Conservation (phyloP, 1,140 invertebrate species). For the Rhizoglyphus robini region DNA sequence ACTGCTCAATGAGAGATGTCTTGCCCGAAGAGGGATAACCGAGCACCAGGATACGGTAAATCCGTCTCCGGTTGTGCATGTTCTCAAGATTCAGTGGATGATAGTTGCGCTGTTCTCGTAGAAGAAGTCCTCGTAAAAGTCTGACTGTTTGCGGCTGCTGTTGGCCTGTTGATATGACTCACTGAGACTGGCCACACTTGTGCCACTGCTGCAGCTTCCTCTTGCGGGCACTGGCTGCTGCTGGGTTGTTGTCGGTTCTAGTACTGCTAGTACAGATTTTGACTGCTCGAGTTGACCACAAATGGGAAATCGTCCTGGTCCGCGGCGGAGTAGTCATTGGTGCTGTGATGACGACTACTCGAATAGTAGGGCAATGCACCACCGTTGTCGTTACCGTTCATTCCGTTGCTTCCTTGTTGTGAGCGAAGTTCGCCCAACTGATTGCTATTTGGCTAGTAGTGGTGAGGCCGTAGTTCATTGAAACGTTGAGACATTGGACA, state of each 20-base stretch:
- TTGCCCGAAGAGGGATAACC: conserved; percentile 17
- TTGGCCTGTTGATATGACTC: too few relatives aligned
- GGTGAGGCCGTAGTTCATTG: not conserved
- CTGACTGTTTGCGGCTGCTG: too few relatives aligned
- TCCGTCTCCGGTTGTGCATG: not conserved
- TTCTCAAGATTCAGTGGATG: not conserved
- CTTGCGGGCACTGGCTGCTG: not conserved
- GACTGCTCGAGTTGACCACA: not conserved
- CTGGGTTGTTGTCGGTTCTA: not conserved
- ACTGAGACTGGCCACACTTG: too few relatives aligned
- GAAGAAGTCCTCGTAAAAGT: too few relatives aligned
- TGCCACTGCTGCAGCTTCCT: too few relatives aligned
- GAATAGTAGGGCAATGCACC: too few relatives aligned
- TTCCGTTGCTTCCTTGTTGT: too few relatives aligned
- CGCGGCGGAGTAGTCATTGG: not conserved
- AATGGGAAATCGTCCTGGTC: not conserved
- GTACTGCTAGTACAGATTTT: not conserved
- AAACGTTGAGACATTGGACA: not conserved
- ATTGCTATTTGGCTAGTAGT: too few relatives aligned
- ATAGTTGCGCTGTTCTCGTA: conserved; percentile 11
- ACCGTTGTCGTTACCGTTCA: too few relatives aligned
- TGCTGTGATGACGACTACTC: not conserved
- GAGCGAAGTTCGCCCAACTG: too few relatives aligned
- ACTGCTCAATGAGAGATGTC: conserved; percentile 13
- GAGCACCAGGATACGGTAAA: conserved; percentile 18